Percentiles rank a stretch among this genome's conserved stretches.
These are phyloP conservation scores for Cyanocitta stelleri DNA, from an alignment of 2,113 vertebrate species.

Conservation along the genomic window DNA sequence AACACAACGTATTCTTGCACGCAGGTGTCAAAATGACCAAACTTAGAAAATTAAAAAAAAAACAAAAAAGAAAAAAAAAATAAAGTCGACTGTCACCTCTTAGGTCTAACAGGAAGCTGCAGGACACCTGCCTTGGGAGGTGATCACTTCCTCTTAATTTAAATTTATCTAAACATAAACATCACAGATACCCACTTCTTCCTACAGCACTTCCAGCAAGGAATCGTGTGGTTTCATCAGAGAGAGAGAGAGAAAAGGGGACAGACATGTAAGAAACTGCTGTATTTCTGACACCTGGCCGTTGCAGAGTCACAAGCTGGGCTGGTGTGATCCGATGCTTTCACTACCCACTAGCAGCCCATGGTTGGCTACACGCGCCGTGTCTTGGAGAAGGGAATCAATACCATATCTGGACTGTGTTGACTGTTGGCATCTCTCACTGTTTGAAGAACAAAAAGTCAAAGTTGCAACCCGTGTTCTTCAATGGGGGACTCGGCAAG, in stretches of 20 bases:
- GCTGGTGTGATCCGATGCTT: constrained; percentile 49
- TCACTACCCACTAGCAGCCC: constrained; percentile 47
- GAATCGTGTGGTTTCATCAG: neutral
- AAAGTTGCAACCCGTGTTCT: constrained; percentile 47
- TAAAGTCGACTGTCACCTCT: constrained; percentile 19
- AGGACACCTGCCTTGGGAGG: constrained; percentile 34
- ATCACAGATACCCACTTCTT: constrained; percentile 8
- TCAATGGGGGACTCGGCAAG: constrained; percentile 15
- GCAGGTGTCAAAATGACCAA: constrained; percentile 55
- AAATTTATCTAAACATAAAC: neutral
- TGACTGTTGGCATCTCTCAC: constrained; percentile 45
- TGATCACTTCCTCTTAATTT: constrained; percentile 40
- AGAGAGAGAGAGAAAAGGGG: neutral
- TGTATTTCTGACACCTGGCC: neutral
- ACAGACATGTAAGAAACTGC: neutral
- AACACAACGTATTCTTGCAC: constrained; percentile 38
- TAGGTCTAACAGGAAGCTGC: constrained; percentile 48
- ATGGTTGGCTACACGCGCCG: constrained; percentile 12
- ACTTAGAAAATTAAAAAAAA: neutral
- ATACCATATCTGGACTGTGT: neutral
- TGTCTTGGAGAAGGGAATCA: constrained; percentile 39
- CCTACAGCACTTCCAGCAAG: constrained; percentile 54
- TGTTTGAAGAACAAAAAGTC: constrained; percentile 19
- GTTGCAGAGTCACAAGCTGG: neutral
- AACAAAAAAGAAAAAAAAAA: neutral